Percentiles rank a stretch among this genome's conserved stretches.
phyloP scores from a whole-genome alignment of 2,113 vertebrate species.

The Pitta sordida region DNA sequence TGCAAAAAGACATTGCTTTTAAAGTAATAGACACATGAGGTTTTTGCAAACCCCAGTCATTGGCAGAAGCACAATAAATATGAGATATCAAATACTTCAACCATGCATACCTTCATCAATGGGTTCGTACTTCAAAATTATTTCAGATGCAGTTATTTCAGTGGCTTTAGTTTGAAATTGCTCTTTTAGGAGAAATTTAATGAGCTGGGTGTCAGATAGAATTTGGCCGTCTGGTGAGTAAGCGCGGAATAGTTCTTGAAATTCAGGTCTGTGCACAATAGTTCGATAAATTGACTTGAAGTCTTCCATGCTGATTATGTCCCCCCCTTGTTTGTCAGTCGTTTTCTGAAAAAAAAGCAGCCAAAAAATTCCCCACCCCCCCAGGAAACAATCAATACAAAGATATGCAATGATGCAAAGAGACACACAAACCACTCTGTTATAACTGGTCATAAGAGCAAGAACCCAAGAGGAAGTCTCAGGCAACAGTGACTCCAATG shows the following conservation, averaged over 20 bases:
- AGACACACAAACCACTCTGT: not conserved
- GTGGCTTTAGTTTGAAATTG: not conserved
- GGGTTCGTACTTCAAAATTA: constrained; percentile 73
- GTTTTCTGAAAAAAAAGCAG: constrained; percentile 34
- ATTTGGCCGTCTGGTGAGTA: constrained; percentile 47
- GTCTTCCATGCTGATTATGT: constrained; percentile 66
- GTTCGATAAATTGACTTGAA: constrained; percentile 71
- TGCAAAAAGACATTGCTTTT: not conserved
- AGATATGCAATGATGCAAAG: not conserved
- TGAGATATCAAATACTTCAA: not conserved
- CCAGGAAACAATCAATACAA: not conserved
- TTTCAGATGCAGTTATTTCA: not conserved
- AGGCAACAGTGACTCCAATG: not conserved
- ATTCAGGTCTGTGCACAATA: constrained; percentile 67
- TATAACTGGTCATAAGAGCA: not conserved
- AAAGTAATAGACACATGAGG: not conserved
- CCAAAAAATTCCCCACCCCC: not conserved
- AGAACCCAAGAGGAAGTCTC: not conserved
- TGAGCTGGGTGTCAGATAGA: constrained; percentile 32
- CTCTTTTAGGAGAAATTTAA: constrained; percentile 67
- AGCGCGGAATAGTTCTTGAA: constrained; percentile 60
- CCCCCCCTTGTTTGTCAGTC: constrained; percentile 28
- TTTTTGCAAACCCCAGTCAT: not conserved
- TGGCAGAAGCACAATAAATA: not conserved
- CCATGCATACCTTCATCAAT: constrained; percentile 68